Evolutionary conservation across 2,113 vertebrate species (phyloP).

Genomic region (Daphoenositta chrysoptera): DNA sequence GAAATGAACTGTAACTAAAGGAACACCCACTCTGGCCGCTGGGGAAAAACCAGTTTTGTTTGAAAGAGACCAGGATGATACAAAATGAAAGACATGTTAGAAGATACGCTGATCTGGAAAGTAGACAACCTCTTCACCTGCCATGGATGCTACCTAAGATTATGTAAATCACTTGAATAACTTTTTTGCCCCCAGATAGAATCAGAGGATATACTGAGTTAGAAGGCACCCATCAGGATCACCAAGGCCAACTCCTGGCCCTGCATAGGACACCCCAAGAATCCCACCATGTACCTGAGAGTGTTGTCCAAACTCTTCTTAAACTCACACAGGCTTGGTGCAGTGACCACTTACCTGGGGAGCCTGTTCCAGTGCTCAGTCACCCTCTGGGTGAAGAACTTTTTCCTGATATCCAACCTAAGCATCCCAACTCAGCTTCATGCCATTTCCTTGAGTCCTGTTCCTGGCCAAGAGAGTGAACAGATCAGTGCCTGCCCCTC

Average conservation of each 20-base stretch:
- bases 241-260: neutral
- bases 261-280: neutral
- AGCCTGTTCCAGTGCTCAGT: neutral
- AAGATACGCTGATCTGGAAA: neutral
- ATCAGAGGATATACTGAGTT: neutral
- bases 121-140: neutral
- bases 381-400: neutral
- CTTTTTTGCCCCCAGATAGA: neutral
- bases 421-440: neutral
- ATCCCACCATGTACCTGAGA: fast-evolving
- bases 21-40: neutral
- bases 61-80: neutral
- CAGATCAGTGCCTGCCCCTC: neutral
- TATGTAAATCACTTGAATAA: neutral
- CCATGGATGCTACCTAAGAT: neutral
- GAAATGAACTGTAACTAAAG: neutral
- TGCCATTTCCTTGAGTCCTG: neutral
- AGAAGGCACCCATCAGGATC: neutral
- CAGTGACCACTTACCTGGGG: neutral
- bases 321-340: neutral
- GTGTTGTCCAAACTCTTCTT: fast-evolving
- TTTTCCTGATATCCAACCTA: neutral
- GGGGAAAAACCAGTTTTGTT: neutral
- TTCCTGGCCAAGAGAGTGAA: no score
- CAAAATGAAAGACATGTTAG: neutral